Evolutionary conservation across 2,888 invertebrate genomes (phyloP), one percentile per base, ranked within the genome.

Genomic region (Metellina segmentata): DNA sequence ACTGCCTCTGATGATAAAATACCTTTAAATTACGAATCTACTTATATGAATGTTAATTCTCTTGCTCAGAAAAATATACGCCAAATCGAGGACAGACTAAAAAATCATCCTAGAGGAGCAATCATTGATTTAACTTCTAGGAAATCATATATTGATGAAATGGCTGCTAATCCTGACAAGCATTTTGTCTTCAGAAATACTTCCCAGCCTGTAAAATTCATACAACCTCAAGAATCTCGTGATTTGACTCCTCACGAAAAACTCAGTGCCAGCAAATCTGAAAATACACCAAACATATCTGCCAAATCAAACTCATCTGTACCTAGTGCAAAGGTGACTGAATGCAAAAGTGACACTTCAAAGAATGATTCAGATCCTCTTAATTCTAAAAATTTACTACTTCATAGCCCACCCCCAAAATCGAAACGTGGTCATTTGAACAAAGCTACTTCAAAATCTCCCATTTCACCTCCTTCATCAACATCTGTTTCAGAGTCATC

Each of bases 91-190:
- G 89, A 92, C 53, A 92, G 81, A 51, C 52, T 93, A 71, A 89
- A 92, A 81, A 87, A 82, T 71, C 92, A 92, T 89, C 93, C 92
- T 61, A 85, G 93, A 51, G 93, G 93, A 11, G 93, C 92, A 49
- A 92, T 93, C 20, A 92, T 93, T 79, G 93, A 93, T 77, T 79
- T 93, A 69, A 93, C 93, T n/a, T 93, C 93, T 34, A 92, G 93
- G 71, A 90, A 90, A 72, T 93, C 93, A 20, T 93, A 92, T 52
- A 87, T 93, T 72, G 92, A 92, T 89, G 89, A 89, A 53, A 89
- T 81, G 71, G 69, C 75, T 81, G 34, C 78, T 48, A 81, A 52
- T 70, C 11, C 77, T 71, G 89, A 89, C 5, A 83, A 83, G 48
- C 88, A 85, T 20, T 89, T 72, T 85, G 79, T 91, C 69, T 91